Percentiles rank a stretch among this genome's conserved stretches.
Conservation (phyloP, 1,140 invertebrate species). For the Atopsyche davidsoni region DNA sequence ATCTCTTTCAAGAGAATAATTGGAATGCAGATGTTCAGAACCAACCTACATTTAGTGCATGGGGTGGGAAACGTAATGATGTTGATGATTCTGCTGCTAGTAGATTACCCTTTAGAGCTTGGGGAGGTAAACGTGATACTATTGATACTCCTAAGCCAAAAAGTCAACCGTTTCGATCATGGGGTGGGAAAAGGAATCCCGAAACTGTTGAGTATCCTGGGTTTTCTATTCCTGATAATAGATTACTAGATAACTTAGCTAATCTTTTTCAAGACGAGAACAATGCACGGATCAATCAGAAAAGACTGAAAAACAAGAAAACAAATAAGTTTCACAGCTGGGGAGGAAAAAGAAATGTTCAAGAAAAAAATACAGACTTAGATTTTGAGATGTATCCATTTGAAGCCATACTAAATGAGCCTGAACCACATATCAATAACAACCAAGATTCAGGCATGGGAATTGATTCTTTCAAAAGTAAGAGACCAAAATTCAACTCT, state of each 20-base stretch:
- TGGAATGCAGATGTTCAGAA: neutral
- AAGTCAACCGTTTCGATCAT: conserved; percentile 10
- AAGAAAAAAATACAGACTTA: neutral
- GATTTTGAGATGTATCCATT: neutral
- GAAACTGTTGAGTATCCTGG: conserved; percentile 1
- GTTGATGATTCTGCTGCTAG: neutral
- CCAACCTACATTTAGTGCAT: neutral
- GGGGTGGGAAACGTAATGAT: neutral
- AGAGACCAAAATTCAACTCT: conserved; percentile 18
- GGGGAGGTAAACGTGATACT: too few species aligned
- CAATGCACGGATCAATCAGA: neutral
- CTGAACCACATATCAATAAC: neutral
- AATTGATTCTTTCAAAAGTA: conserved; percentile 2
- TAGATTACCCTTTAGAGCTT: conserved; percentile 11
- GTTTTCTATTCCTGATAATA: neutral
- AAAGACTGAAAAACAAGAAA: conserved; percentile 1
- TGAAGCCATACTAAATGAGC: neutral
- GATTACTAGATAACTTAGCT: neutral
- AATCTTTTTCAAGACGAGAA: neutral
- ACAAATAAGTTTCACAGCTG: conserved; percentile 18
- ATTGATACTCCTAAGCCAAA: neutral
- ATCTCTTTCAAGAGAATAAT: neutral
- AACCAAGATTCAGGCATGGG: neutral
- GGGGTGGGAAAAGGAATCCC: conserved; percentile 16
- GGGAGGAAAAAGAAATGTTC: conserved; percentile 8